Evolutionary conservation across 1,140 invertebrate genomes (phyloP), one percentile per base, ranked within the genome.

Genomic region (Hyposmocoma kahamanoa): DNA sequence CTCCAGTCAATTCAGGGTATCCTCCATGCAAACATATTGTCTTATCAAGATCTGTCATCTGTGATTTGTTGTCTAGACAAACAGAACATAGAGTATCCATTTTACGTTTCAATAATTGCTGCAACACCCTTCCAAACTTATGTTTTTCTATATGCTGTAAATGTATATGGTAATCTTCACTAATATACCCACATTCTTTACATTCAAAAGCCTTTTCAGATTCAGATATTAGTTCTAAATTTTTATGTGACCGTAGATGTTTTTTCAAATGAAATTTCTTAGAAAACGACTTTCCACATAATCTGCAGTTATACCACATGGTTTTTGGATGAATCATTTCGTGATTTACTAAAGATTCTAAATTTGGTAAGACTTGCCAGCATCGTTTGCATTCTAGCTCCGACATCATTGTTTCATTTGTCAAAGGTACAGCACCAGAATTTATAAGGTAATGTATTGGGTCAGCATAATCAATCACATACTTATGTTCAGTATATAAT

Each of bases 101-200:
- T 39, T 73, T 75, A 13, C 57, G 60, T 18, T 76, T 59, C 30
- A 85, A 42, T 11, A 85, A 57, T 62, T 68, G 53, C 8, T 73
- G 49, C 41, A 85, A 56, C 11, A 73, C 57, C 1, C 17, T 59
- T 48, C 72, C 70, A 39, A 85, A 85, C n/a, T 80, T 79, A 53
- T 85, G 82, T 45, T 83, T 85, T 26, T 85, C 82, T 26, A 79
- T 56, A 56, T 85, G 82, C 20, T 71, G 70, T 42, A 81, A 61
- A 62, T 83, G 71, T 45, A 62, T 45, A 9, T 50, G 49, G 8
- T 69, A 57, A 21, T 54, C 56, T 6, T 63, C 54, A 41, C 20
- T 72, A 1, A 38, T n/a, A 24, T 54, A 19, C 3, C 65, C 72
- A 66, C 82, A 85, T 41, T 64, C 45, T 1, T 56, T 57, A 28